Base-by-base conservation (phyloP, 2,113 vertebrate genomes). In the Hippocampus abdominalis region DNA sequence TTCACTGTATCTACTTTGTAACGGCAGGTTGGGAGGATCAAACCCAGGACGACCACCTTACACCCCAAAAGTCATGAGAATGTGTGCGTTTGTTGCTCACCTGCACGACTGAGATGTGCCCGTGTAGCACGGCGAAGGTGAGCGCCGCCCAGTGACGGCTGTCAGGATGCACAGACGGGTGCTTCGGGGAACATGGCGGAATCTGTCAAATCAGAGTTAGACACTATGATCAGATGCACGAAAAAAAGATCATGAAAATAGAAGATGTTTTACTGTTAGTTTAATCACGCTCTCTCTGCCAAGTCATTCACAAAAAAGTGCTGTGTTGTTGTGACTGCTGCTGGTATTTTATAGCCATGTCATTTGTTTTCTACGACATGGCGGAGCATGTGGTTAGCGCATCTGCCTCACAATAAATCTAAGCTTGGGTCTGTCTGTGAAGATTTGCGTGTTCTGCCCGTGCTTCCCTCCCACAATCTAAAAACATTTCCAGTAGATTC, bases 61-160 rank as follows among this genome's bases (percentile, higher is more conserved):
- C 44, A 5, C 1, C 18, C 0, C 42, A 11, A 11, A 3, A 18
- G 46, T 2, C 46, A 20, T 7, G 0, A 21, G 18, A 40, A 12
- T 61, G n/a, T 62, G 54, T 63, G 29, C 66, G 29, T 40, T 57
- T 3, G 42, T 68, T 82, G 75, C 91, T 84, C 42, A 99, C 97
- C 97, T 99, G 97, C 0, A 96, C 96, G 0, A 99, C 96, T 0
- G 97, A 97, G 84, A 99, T 96, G 88, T 99, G 97, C 53, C 96
- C 96, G 0, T 98, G 96, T 4, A 99, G 61, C 64, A 98, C 97
- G 0, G 97, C 96, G 0, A 98, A 97, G 0, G 97, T 98, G 49
- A 99, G 93, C 0, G 97, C 93, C 0, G 94, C 95, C 97, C 97
- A 98, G 87, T 96, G 94, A 1, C 97, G 92, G 80, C 95, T 98